Percentiles rank a stretch among this genome's conserved stretches.
These are phyloP conservation scores for Oncorhynchus tshawytscha DNA, from an alignment of 2,113 vertebrate genomes.

Conservation along the genomic window DNA sequence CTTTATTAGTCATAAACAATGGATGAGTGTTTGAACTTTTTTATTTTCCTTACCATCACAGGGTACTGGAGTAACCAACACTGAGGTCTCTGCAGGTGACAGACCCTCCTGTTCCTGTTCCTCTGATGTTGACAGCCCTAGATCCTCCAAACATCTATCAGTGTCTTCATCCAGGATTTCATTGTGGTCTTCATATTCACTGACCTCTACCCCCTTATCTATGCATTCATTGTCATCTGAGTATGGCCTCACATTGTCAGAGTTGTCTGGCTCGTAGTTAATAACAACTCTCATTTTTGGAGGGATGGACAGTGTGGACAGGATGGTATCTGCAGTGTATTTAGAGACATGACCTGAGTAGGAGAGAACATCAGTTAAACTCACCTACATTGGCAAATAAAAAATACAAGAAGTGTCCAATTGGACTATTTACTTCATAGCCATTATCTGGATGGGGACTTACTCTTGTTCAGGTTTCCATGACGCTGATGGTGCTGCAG, in stretches of 20 bases:
- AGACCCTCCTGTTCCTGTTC: no score
- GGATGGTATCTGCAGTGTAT: neutral
- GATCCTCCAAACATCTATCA: neutral
- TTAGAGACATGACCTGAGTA: neutral
- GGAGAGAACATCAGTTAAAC: neutral
- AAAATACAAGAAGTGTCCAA: neutral
- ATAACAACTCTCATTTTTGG: neutral
- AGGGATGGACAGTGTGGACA: neutral
- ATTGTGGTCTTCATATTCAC: neutral
- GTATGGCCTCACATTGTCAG: neutral
- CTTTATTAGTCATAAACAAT: no score
- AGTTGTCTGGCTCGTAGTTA: neutral
- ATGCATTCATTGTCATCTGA: neutral
- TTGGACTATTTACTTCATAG: neutral
- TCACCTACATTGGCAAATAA: neutral
- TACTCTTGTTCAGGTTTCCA: neutral
- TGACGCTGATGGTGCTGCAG: neutral
- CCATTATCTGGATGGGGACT: neutral
- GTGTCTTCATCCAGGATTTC: neutral
- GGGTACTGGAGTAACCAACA: no score
- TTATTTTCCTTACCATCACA: no score
- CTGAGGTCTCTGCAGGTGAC: no score
- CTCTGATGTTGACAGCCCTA: neutral
- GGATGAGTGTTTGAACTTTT: no score
- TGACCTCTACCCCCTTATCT: neutral